Evolutionary conservation across 2,888 invertebrate species (phyloP).

Genomic region (Campoplex capitator): DNA sequence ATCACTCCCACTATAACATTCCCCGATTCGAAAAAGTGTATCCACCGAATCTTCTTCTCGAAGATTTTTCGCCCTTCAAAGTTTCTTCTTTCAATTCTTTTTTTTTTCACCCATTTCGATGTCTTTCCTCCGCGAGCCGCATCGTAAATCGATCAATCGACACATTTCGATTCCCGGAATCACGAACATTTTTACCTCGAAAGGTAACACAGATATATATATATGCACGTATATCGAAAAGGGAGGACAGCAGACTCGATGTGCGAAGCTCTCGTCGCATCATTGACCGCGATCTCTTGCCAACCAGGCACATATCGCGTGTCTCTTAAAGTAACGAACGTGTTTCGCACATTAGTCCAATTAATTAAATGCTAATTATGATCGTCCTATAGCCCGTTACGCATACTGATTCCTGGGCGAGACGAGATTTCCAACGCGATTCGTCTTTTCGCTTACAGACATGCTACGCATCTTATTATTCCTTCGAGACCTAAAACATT

Average conservation of each 20-base stretch:
- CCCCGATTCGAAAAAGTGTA: not conserved
- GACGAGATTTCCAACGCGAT: constrained; percentile 5
- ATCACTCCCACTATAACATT: not conserved
- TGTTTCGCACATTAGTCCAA: constrained; percentile 81
- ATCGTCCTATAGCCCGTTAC: constrained; percentile 73
- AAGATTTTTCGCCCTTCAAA: constrained; percentile 13
- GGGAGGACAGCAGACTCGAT: constrained; percentile 28
- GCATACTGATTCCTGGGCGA: constrained; percentile 74
- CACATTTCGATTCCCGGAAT: constrained; percentile 71
- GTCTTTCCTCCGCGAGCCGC: constrained; percentile 26
- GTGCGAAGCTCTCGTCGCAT: constrained; percentile 27
- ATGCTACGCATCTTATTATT: constrained; percentile 74
- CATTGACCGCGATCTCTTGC: constrained; percentile 52
- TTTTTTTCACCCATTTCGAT: constrained; percentile 10
- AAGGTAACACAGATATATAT: not conserved
- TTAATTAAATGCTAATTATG: constrained; percentile 83
- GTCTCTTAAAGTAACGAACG: constrained; percentile 76
- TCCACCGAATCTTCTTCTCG: not conserved
- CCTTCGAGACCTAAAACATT: not conserved
- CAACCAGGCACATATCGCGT: constrained; percentile 54
- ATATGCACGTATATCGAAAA: constrained; percentile 1
- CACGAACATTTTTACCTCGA: constrained; percentile 46
- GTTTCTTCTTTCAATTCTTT: constrained; percentile 22
- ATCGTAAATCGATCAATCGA: constrained; percentile 78
- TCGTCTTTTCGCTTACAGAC: constrained; percentile 56